Conservation (phyloP, 2,797 vertebrate genomes). For the Gallirallus australis region DNA sequence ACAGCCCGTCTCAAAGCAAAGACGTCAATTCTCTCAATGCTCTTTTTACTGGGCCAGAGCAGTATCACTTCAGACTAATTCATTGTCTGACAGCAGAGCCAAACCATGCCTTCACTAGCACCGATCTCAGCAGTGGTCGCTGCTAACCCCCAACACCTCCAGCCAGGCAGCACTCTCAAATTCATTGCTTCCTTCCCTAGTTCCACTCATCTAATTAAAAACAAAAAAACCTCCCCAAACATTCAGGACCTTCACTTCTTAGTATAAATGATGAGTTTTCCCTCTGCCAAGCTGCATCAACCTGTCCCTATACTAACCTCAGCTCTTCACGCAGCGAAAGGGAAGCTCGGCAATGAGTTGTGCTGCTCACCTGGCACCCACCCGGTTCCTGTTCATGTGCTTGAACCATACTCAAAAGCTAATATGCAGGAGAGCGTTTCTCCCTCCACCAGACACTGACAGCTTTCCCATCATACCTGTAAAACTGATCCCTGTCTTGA, state of each 20-base stretch:
- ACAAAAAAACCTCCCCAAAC: too few species aligned
- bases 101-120: neutral
- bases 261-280: neutral
- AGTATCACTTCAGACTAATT: neutral
- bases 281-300: neutral
- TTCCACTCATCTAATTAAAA: neutral
- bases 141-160: neutral
- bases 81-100: neutral
- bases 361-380: neutral
- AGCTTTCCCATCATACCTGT: constrained; percentile 72
- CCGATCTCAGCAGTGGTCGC: neutral
- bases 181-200: neutral
- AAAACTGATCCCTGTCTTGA: constrained; percentile 85
- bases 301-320: neutral
- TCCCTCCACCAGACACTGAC: neutral
- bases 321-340: accelerated
- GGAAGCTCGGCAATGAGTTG: neutral
- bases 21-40: neutral
- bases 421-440: neutral
- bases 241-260: neutral
- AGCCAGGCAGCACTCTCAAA: neutral
- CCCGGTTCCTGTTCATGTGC: neutral
- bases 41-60: neutral
- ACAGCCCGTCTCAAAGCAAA: neutral
- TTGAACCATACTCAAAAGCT: neutral